phyloP scores from a whole-genome alignment of 2,797 vertebrate genomes.

The Esox lucius region DNA sequence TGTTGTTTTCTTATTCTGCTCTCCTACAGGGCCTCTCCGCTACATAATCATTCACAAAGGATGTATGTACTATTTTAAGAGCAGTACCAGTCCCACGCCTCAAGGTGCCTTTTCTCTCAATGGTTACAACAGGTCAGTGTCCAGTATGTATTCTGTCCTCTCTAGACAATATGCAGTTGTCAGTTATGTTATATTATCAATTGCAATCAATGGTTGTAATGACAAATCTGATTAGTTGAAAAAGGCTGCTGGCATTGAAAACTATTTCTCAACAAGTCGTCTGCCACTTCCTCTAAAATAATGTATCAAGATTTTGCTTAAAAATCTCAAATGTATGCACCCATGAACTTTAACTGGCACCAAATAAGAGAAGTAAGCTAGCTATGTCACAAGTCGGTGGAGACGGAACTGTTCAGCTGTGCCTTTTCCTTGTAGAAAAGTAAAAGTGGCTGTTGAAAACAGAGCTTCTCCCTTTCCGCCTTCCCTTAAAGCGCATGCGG shows the following conservation, averaged over 20 bases:
- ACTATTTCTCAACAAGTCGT: background rate
- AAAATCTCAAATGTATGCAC: background rate
- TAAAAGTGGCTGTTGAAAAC: background rate
- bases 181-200: background rate
- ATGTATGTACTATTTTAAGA: conserved; percentile 96
- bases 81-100: conserved; percentile 87
- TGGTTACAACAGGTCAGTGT: conserved; percentile 92
- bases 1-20: conserved; percentile 3
- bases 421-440: background rate
- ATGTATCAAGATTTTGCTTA: background rate
- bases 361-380: no score
- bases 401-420: background rate
- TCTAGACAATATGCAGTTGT: background rate
- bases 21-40: conserved; percentile 86
- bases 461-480: background rate
- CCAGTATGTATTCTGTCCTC: background rate
- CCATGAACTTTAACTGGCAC: no score
- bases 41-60: conserved; percentile 94
- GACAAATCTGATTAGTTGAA: background rate
- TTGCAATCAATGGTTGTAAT: background rate
- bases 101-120: conserved; percentile 96
- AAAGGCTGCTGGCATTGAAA: background rate
- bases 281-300: background rate
- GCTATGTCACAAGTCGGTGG: background rate
- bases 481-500: background rate